Conservation (phyloP, 2,797 vertebrate genomes). For the Falco rusticolus region DNA sequence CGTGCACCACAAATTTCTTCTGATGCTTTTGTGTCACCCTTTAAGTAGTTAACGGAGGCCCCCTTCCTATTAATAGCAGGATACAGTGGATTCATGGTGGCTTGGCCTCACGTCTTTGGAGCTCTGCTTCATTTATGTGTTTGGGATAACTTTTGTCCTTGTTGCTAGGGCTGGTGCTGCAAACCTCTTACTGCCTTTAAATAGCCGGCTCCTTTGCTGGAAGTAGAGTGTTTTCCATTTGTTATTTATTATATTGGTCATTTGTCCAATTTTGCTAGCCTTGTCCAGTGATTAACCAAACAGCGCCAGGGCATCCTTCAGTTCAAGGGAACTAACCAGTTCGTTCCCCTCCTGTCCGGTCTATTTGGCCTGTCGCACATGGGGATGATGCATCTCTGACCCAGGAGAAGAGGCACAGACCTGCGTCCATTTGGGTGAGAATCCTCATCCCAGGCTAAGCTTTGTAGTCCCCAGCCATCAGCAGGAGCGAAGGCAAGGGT, state of each 20-base stretch:
- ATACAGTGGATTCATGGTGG: neutral
- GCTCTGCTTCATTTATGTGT: neutral
- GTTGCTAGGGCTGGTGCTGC: constrained; percentile 26
- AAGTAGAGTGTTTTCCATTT: neutral
- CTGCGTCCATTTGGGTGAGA: neutral
- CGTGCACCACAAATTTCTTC: neutral
- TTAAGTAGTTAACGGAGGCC: constrained; percentile 48
- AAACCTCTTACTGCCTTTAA: constrained; percentile 21
- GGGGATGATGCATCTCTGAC: neutral
- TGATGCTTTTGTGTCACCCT: constrained; percentile 15
- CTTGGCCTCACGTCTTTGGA: neutral
- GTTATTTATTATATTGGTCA: neutral
- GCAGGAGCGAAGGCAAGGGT: neutral
- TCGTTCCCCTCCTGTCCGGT: neutral
- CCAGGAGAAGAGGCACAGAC: neutral
- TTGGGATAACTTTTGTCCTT: neutral
- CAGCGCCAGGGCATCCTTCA: neutral
- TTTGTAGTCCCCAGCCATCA: neutral
- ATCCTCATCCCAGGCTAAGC: neutral
- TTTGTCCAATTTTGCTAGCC: neutral
- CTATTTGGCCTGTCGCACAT: neutral
- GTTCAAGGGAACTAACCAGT: neutral
- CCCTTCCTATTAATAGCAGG: constrained; percentile 51
- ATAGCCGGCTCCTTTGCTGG: neutral
- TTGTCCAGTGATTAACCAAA: neutral